Percentiles rank a stretch among this genome's conserved stretches.
Conservation (phyloP, 2,888 invertebrate species). For the Apodemia mormo region DNA sequence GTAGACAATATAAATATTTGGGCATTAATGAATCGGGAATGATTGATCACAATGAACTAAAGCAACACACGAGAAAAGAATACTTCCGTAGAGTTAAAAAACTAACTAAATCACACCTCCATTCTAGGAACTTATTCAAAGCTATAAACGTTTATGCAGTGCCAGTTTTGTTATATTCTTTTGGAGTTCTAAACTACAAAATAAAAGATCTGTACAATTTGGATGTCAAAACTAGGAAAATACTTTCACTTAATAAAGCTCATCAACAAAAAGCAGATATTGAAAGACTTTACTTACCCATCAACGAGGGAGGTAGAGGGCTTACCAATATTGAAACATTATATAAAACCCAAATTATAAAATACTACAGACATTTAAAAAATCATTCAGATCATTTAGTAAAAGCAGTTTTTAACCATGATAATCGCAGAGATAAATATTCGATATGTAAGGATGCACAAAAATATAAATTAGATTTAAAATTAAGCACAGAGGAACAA, state of each 20-base stretch:
- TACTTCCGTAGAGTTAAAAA: too few species aligned
- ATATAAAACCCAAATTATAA: slow-evolving; percentile 30
- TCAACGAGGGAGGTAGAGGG: slow-evolving; percentile 29
- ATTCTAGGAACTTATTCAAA: too few species aligned
- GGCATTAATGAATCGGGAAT: slow-evolving; percentile 30
- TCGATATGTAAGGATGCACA: slow-evolving; percentile 27
- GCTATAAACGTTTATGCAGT: too few species aligned
- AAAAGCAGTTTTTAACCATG: slow-evolving; percentile 25
- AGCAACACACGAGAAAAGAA: background rate
- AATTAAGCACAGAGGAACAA: background rate
- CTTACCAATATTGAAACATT: slow-evolving; percentile 25
- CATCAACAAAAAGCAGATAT: slow-evolving; percentile 35
- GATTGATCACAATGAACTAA: slow-evolving; percentile 27
- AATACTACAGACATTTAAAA: slow-evolving; percentile 27
- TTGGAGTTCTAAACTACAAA: too few species aligned
- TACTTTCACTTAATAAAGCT: slow-evolving; percentile 29
- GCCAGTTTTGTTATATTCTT: too few species aligned
- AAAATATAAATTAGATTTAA: slow-evolving; percentile 23
- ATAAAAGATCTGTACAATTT: too few species aligned
- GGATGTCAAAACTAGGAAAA: slow-evolving; percentile 29
- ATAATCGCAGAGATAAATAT: slow-evolving; percentile 29
- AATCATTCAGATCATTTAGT: slow-evolving; percentile 22
- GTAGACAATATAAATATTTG: slow-evolving; percentile 26
- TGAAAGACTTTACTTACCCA: slow-evolving; percentile 31
- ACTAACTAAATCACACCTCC: too few species aligned